A percentile compares a stretch with the other conserved stretches of the same genome.
Conservation (phyloP, 37 sponge, comb jelly and placozoan species). For the Spongilla lacustris region DNA sequence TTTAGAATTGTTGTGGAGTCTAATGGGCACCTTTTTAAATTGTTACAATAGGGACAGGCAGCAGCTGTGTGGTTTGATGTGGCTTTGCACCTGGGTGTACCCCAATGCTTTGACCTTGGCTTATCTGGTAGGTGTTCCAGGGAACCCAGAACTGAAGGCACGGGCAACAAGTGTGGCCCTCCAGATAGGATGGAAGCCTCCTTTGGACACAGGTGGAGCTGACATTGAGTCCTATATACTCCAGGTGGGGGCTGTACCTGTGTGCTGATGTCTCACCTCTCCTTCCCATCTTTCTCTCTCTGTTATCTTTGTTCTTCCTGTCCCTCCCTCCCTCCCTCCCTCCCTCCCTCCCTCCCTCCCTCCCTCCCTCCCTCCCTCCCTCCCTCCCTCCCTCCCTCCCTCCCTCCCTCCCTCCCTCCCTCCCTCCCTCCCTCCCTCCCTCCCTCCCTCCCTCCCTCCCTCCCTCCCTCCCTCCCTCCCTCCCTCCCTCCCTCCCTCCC, state of each 20-base stretch:
- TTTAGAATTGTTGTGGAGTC: too few species aligned
- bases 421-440: neutral
- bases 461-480: neutral
- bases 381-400: neutral
- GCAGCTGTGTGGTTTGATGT: neutral
- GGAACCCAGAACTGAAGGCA: constrained; percentile 14
- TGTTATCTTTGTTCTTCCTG: neutral
- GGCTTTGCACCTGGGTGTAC: neutral
- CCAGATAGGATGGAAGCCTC: constrained; percentile 40
- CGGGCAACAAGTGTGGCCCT: constrained; percentile 28
- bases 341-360: neutral
- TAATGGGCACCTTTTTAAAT: too few species aligned
- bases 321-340: neutral
- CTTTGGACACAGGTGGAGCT: constrained; percentile 17
- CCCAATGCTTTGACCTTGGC: neutral
- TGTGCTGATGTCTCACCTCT: too few species aligned
- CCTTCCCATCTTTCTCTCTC: neutral
- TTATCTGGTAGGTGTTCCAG: constrained; percentile 34
- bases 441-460: neutral
- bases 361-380: neutral
- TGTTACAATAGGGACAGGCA: too few species aligned
- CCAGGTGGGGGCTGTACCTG: too few species aligned
- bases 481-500: neutral
- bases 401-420: neutral
- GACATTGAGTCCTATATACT: constrained; percentile 14